Evolutionary conservation across 2,797 vertebrate species (phyloP), one percentile per base, ranked within the genome.

Genomic region (Trematomus bernacchii): DNA sequence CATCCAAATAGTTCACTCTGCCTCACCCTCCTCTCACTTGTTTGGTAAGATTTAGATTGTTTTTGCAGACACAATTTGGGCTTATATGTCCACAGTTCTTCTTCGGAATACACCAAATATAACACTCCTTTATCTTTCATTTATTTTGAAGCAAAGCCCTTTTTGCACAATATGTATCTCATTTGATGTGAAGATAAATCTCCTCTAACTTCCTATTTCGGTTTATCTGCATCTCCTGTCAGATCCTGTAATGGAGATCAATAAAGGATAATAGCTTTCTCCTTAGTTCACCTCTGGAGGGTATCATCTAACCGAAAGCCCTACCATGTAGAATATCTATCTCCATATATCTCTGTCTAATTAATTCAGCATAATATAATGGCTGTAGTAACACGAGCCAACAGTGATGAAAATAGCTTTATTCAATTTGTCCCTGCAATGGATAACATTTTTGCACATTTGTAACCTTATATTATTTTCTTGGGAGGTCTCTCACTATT

Each of bases 231-330:
- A 75, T 80, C 72, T 80, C 21, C 54, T 81, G 67, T 79, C 72
- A 47, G 43, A 73, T 66, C 71, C 46, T 54, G 70, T 68, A 68
- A 80, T 60, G 66, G 70, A 85, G 85, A 82, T 84, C 85, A 83
- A 78, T 86, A 71, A 81, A 73, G 59, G 60, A 77, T 80, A 83
- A 84, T 70, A 83, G 83, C 66, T 78, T 85, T 88, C 50, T 65
- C 80, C 68, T 47, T 15, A 71, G 58, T 70, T 83, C 74, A 77
- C 77, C 73, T 69, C 77, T 33, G 68, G 61, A 61, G 42, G 55
- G 27, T 57, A 51, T 51, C 60, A 72, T 66, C 73, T 83, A 59
- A 79, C 71, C 50, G 65, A 72, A 58, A 73, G 63, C 44, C 47
- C n/a, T 13, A 70, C 52, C 6, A 42, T 55, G 67, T 51, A 50